phyloP scores from a whole-genome alignment of 2,113 vertebrate genomes.

The Oostethus manadensis region DNA sequence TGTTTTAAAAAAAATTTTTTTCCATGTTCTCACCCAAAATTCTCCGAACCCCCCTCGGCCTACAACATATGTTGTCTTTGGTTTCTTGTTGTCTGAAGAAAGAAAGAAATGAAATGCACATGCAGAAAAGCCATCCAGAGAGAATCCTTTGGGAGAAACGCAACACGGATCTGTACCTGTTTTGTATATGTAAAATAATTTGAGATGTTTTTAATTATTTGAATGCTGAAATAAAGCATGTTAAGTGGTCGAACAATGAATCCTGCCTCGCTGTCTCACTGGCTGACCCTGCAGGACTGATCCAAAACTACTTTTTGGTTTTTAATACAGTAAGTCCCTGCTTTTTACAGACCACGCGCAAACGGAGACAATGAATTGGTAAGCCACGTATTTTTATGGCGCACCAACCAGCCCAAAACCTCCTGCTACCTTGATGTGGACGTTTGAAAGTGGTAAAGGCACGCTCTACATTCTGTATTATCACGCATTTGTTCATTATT shows the following conservation, averaged over 20 bases:
- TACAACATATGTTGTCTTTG: slow-evolving; percentile 40
- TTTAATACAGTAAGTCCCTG: too few relatives aligned
- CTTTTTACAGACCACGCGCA: background rate
- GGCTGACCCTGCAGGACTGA: slow-evolving; percentile 37
- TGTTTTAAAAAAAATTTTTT: background rate
- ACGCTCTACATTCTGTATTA: background rate
- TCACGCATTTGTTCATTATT: background rate
- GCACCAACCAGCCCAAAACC: background rate
- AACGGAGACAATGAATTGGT: too few relatives aligned
- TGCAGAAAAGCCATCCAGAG: slow-evolving; percentile 54
- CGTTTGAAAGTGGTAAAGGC: background rate
- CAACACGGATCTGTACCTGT: slow-evolving; percentile 88
- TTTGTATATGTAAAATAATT: slow-evolving; percentile 99
- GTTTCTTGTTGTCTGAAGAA: slow-evolving; percentile 47
- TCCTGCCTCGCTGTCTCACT: slow-evolving; percentile 68
- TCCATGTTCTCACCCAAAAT: slow-evolving; percentile 18
- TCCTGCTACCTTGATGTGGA: too few relatives aligned
- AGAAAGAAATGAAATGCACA: slow-evolving; percentile 46
- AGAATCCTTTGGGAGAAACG: slow-evolving; percentile 70
- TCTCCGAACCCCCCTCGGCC: background rate
- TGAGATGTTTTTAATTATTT: slow-evolving; percentile 99
- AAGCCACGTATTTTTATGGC: too few relatives aligned
- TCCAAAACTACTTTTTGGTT: background rate
- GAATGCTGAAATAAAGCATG: slow-evolving; percentile 99
- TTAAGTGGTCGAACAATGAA: slow-evolving; percentile 88